Base-by-base conservation (phyloP, 1,140 invertebrate genomes). In the Cyphomyrmex costatus region DNA sequence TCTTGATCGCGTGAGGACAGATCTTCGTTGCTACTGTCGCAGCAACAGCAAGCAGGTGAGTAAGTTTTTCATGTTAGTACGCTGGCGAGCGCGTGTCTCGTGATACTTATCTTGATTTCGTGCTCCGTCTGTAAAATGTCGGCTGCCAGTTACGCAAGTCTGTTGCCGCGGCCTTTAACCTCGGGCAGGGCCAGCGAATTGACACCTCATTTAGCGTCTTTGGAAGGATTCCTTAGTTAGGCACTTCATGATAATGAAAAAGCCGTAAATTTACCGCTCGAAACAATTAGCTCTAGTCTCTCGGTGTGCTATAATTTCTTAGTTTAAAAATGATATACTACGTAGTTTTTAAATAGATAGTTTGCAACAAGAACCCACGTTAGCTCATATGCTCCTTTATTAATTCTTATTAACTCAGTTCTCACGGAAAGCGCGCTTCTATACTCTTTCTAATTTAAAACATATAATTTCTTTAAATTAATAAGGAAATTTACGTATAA, bases 1-100 rank as follows among this genome's bases (percentile, higher is more conserved):
- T 86, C 79, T 86, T 78, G 89, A 88, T 90, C 77, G 78, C 71
- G 27, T 51, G 30, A 60, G 66, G 53, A 74, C 83, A 73, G 86
- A 84, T 86, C 88, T 76, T 86, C 65, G 77, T 90, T 79, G 74
- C 14, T 33, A 36, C 66, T 19, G 30, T 27, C 16, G 42, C 42
- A 27, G 21, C 24, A 1, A 58, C 24, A 1, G 65, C 66, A 61
- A n/a, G 85, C 88, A 90, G 89, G 77, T 90, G 88, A 73, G 78
- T 46, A 65, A 88, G 76, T 49, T 86, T 88, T 90, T 80, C 58
- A 51, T 42, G n/a, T 19, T 30, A n/a, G 14, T 12, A n/a, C n/a
- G n/a, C n/a, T n/a, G 24, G 10, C 33, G 33, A 83, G 14, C 53
- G 79, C 68, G 3, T 36, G 51, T 73, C 36, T 61, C 53, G 24